These are phyloP conservation scores for Bombus waltoni DNA, from an alignment of 1,140 invertebrate genomes.

Conservation along the genomic window DNA sequence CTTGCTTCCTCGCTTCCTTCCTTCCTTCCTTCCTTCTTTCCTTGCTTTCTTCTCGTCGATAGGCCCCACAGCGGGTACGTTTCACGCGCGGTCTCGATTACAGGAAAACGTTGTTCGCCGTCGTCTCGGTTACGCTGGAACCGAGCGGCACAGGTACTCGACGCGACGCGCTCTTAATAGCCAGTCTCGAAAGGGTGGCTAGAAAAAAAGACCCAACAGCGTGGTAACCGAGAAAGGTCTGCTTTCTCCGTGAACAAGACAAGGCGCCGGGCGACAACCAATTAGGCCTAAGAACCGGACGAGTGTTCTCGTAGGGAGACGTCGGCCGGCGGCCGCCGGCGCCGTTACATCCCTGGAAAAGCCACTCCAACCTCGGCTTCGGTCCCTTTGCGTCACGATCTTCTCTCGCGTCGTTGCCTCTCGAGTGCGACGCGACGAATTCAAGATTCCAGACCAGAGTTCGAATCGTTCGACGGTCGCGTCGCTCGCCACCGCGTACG, in stretches of 20 bases:
- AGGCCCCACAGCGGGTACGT: no score
- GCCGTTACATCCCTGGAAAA: constrained; percentile 18
- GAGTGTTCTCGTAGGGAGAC: constrained; percentile 73
- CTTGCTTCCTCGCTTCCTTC: rapidly evolving
- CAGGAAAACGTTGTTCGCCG: no score
- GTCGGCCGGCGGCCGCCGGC: constrained; percentile 34
- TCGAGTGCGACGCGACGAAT: neutral
- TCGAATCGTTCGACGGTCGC: neutral
- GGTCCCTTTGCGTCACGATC: neutral
- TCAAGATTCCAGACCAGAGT: neutral
- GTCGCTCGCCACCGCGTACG: no score
- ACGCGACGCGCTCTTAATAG: neutral
- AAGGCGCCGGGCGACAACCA: constrained; percentile 81
- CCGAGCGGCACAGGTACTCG: neutral
- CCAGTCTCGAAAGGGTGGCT: constrained; percentile 6
- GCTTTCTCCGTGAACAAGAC: constrained; percentile 70
- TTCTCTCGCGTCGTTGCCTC: neutral
- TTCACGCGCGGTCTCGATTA: no score
- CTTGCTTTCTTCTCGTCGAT: no score
- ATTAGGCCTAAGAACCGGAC: constrained; percentile 82
- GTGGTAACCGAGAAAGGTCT: constrained; percentile 64
- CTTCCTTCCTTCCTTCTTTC: rapidly evolving
- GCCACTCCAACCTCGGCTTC: neutral
- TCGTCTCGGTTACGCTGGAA: no score
- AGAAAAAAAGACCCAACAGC: constrained; percentile 26